phyloP scores from a whole-genome alignment of 1,140 invertebrate genomes.

The Drosophila tropicalis region DNA sequence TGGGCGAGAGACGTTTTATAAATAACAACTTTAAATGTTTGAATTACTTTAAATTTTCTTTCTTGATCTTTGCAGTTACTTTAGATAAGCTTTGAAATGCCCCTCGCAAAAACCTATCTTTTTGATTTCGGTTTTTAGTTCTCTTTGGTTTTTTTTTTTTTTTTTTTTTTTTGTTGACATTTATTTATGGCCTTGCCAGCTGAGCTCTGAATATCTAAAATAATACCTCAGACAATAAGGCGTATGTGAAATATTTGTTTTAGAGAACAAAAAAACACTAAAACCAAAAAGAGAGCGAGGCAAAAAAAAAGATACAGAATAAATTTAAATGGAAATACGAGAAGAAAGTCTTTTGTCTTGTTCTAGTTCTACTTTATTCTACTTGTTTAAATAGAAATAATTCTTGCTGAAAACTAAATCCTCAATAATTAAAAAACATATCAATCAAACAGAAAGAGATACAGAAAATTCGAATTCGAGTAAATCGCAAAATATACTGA shows the following conservation, averaged over 20 bases:
- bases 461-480: too few relatives aligned
- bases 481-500: too few relatives aligned
- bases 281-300: neutral
- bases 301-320: too few relatives aligned
- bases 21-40: neutral
- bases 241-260: slow-evolving; percentile 28
- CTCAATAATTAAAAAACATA: too few relatives aligned
- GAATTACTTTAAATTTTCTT: neutral
- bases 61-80: neutral
- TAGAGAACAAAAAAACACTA: neutral
- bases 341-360: too few relatives aligned
- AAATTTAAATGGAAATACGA: too few relatives aligned
- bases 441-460: too few relatives aligned
- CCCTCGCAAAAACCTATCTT: slow-evolving; percentile 13
- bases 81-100: neutral
- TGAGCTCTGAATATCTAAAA: slow-evolving; percentile 15
- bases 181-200: slow-evolving; percentile 33
- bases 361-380: too few relatives aligned
- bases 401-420: too few relatives aligned
- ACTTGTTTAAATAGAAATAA: too few relatives aligned
- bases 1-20: neutral
- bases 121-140: slow-evolving; percentile 30
- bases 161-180: slow-evolving; percentile 17
- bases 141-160: slow-evolving; percentile 13
- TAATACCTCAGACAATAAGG: slow-evolving; percentile 25